Evolutionary conservation across 2,113 vertebrate species (phyloP), one percentile per base, ranked within the genome.

Genomic region (Phainopepla nitens): DNA sequence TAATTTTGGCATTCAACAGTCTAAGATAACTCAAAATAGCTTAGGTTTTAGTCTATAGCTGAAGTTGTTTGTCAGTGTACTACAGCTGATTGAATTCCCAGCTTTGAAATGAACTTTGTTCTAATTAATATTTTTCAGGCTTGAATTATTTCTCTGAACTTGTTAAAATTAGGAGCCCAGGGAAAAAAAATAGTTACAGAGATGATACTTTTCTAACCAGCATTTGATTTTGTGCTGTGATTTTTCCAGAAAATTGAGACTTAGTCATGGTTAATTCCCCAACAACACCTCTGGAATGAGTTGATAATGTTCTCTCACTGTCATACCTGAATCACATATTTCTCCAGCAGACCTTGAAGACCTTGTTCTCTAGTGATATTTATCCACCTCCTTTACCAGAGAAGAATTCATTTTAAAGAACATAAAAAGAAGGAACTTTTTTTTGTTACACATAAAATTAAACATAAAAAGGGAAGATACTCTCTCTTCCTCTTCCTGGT

Each of bases 11-110:
- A 69, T 90, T 93, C 77, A 86, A 0, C 76, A 83, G 7, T 78
- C 31, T 64, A 68, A 82, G 88, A 90, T 95, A 96, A 92, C 86
- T 97, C 57, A 92, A 61, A 96, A 96, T 97, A 96, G 72, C 60
- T 71, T 86, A 82, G 44, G 35, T 94, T 89, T 93, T 84, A 87
- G 76, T 86, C 80, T 96, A 70, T 90, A 89, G 95, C 76, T 75
- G 76, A 61, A 68, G 49, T 81, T 94, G 88, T 87, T 96, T 87
- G 44, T 94, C 86, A 56, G 20, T 65, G 15, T 51, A 21, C 29
- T 80, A 58, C 47, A 75, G 31, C 57, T 82, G 86, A 89, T 61
- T 86, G 57, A 83, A 78, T 96, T 93, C 69, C 73, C 49, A 58
- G 53, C 80, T 92, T 92, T 90, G 65, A 25, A 79, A 21, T 0